A percentile compares a stretch with the other conserved stretches of the same genome.
Evolutionary conservation across 1,140 invertebrate species (phyloP).

Genomic region (Heliconius eleuchia): DNA sequence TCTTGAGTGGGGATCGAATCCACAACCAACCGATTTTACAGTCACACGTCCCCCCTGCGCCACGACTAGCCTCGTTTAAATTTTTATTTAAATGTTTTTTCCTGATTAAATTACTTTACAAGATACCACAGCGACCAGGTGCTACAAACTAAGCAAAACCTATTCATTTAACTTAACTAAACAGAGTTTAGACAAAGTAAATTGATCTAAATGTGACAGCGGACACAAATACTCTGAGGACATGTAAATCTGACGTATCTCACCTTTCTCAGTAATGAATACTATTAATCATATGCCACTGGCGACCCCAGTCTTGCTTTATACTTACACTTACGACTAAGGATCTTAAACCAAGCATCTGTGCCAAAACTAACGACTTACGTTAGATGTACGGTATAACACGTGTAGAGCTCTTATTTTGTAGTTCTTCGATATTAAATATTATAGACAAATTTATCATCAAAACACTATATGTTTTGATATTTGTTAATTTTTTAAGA

Average conservation of each 20-base stretch:
- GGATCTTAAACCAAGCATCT: conserved; percentile 60
- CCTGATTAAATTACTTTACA: too few species aligned
- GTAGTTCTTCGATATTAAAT: not conserved
- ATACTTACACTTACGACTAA: conserved; percentile 49
- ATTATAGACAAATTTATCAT: not conserved
- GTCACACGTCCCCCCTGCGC: too few species aligned
- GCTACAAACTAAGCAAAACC: conserved; percentile 14
- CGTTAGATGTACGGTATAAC: conserved; percentile 28
- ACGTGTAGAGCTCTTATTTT: not conserved
- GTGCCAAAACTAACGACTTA: conserved; percentile 71
- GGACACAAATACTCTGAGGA: conserved; percentile 43
- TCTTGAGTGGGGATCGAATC: too few species aligned
- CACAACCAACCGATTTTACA: too few species aligned
- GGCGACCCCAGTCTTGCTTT: conserved; percentile 48
- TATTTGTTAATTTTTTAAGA: too few species aligned
- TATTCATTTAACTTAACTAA: conserved; percentile 9
- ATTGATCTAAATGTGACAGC: conserved; percentile 41
- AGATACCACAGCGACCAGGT: not conserved
- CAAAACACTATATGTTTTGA: too few species aligned
- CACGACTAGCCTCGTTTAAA: too few species aligned
- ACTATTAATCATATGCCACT: conserved; percentile 68
- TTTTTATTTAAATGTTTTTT: too few species aligned
- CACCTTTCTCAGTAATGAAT: conserved; percentile 62
- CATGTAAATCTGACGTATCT: conserved; percentile 58
- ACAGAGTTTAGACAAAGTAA: conserved; percentile 22